Evolutionary conservation across 2,888 invertebrate species (phyloP), one percentile per base, ranked within the genome.

Genomic region (Epirrita christyi): DNA sequence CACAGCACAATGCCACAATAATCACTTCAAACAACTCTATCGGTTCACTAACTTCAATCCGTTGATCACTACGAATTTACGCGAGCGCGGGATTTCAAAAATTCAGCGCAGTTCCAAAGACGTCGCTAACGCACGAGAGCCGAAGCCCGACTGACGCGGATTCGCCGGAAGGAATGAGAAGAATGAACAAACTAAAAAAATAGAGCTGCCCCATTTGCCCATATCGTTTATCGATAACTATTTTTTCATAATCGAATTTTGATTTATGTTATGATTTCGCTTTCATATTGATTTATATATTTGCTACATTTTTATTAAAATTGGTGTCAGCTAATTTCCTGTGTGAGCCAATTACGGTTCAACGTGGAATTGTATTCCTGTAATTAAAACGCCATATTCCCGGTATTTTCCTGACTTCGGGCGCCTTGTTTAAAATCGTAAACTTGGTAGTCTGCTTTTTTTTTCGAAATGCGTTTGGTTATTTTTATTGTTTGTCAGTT

Each of bases 61-160:
- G 38, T 11, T 32, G 9, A 44, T 27, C 47, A 59, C 59, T 15
- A 37, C 34, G 51, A 46, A 43, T 29, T 42, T 55, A 59, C 51
- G 54, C 59, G 55, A 51, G 43, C 47, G 45, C 14, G 47, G 27
- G 28, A 40, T 58, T 43, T 21, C 27, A 21, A 42, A 11, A 47
- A 51, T 29, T 21, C 36, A 28, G 28, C 47, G 13, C 6, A 0
- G 10, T 14, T 0, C 36, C 0, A 15, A 9, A 28, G n/a, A 71
- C 79, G 29, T 37, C 59, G 50, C 3, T 1, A 14, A 60, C 0
- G 43, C 29, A 63, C 60, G 73, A 80, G 76, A 78, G 75, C 60
- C 61, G 55, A 64, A 64, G 78, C 80, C 62, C 76, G 70, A 83
- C 83, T 82, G 78, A 43, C 41, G 55, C 34, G 15, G 67, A 67